Base-by-base conservation (phyloP, 2,888 invertebrate genomes). In the Tryphoninae sp. region DNA sequence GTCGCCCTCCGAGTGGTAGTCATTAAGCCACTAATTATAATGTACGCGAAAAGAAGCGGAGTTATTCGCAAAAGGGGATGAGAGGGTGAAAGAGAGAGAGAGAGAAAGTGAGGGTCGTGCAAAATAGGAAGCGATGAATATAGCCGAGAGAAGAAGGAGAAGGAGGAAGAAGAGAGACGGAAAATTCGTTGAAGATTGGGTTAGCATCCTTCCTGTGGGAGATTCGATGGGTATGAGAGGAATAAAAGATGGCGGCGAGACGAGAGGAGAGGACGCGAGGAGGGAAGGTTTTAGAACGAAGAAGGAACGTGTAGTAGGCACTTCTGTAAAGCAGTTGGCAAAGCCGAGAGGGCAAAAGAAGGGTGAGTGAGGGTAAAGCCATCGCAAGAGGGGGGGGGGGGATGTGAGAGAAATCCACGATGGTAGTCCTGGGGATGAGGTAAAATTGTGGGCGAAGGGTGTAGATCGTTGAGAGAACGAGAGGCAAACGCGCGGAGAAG, bases 11-110 rank as follows among this genome's bases (percentile, higher is more conserved):
- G 88, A 89, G 89, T 89, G 89, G 86, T 86, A 89, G 91, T 91
- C 89, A 90, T 91, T 91, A 91, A 90, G 89, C 90, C 90, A 88
- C 91, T 92, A 91, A 91, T 91, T 91, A 91, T 91, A 91, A 91
- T 89, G 90, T 89, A 89, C 89, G 89, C 87, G 90, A 90, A 90
- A 90, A 90, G 88, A 88, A 90, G 90, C 86, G 87, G 85, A 86
- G 86, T 84, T 86, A 88, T 87, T 86, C 84, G 85, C 84, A 81
- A 78, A 73, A 76, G 58, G 81, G 61, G 80, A 65, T 65, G 78
- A 74, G 77, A 82, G 84, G 80, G 81, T 59, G 84, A 74, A 82
- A 76, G 64, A 71, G 22, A 75, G 11, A 23, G 62, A 53, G 73
- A 59, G 64, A 53, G 51, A 64, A 51, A 11, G 19, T 53, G 68